These are phyloP conservation scores for Siniperca scherzeri DNA, from an alignment of 2,797 vertebrate species.

Conservation along the genomic window DNA sequence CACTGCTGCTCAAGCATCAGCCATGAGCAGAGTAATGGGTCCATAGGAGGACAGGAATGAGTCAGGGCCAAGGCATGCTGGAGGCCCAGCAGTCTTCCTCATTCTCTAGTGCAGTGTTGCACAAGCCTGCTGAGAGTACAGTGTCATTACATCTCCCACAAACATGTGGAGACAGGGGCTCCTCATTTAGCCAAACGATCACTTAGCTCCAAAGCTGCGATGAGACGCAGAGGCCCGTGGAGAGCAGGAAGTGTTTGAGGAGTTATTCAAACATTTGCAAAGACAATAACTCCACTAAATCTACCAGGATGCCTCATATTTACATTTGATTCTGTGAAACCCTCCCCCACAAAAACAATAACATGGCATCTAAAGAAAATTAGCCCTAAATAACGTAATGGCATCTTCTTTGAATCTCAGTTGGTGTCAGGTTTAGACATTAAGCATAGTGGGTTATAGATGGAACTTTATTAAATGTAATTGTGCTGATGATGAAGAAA, in stretches of 20 bases:
- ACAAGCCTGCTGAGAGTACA: constrained; percentile 94
- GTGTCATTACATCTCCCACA: constrained; percentile 91
- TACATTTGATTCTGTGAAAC: constrained; percentile 75
- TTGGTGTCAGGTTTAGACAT: constrained; percentile 67
- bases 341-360: constrained; percentile 68
- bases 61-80: constrained; percentile 89
- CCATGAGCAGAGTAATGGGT: constrained; percentile 91
- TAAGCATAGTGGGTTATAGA: constrained; percentile 59
- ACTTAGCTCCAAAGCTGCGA: constrained; percentile 93
- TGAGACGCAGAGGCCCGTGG: constrained; percentile 92
- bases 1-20: constrained; percentile 92
- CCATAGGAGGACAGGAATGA: constrained; percentile 89
- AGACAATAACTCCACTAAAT: constrained; percentile 98
- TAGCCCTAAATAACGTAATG: constrained; percentile 57
- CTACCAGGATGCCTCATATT: constrained; percentile 90
- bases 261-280: constrained; percentile 98
- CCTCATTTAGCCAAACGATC: constrained; percentile 98
- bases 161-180: constrained; percentile 92
- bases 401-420: constrained; percentile 68
- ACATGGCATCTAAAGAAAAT: constrained; percentile 56
- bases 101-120: constrained; percentile 89
- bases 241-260: constrained; percentile 94
- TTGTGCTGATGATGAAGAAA: constrained; percentile 67
- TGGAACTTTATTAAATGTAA: constrained; percentile 74
- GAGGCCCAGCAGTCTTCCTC: constrained; percentile 92